Evolutionary conservation across 2,113 vertebrate genomes (phyloP).

Genomic region (Chrysochloris asiatica): DNA sequence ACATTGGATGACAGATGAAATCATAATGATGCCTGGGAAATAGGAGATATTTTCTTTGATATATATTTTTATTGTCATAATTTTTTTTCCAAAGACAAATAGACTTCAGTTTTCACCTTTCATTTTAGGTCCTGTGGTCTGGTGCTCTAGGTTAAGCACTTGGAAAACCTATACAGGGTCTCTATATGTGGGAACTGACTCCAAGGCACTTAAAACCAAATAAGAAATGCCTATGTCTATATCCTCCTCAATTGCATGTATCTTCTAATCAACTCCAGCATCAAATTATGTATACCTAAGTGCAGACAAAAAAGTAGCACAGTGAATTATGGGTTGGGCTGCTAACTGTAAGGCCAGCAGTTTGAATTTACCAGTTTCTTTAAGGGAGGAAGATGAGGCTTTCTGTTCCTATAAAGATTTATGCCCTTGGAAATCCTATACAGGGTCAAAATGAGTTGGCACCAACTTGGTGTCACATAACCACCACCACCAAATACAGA

Average conservation of each 20-base stretch:
- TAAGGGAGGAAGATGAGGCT: no score
- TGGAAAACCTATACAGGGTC: no score
- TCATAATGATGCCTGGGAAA: neutral
- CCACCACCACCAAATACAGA: no score
- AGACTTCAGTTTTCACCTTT: slow-evolving; percentile 24
- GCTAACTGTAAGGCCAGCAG: no score
- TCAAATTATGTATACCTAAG: neutral
- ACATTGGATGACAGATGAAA: neutral
- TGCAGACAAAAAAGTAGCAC: neutral
- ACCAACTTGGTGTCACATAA: no score
- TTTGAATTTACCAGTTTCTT: no score
- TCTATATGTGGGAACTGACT: no score
- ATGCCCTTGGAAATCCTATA: no score
- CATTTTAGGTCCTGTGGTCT: neutral
- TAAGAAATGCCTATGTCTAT: neutral
- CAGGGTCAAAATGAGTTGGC: no score
- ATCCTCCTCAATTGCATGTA: neutral
- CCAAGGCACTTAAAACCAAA: neutral
- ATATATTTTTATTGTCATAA: neutral
- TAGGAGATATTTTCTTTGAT: neutral
- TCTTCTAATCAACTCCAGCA: neutral
- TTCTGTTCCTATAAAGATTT: no score
- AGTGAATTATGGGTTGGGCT: no score
- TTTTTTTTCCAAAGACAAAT: neutral
- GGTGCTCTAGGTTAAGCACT: no score